phyloP scores from a whole-genome alignment of 2,797 vertebrate genomes.

The Brachymystax lenok region DNA sequence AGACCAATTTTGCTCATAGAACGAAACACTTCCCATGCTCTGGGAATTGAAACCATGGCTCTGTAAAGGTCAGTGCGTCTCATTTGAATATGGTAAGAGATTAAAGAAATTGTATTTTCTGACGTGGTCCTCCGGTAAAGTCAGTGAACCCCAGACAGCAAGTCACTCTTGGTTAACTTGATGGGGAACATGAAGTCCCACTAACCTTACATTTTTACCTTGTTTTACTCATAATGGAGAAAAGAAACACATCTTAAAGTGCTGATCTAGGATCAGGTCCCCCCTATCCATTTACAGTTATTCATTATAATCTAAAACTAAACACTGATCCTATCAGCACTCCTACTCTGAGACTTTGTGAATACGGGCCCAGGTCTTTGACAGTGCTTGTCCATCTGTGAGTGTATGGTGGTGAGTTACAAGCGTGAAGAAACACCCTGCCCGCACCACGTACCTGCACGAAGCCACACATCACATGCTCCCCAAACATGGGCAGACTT shows the following conservation, averaged over 20 bases:
- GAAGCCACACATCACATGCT: slow-evolving; percentile 89
- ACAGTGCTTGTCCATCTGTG: not conserved
- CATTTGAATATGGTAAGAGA: not conserved
- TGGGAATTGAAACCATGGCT: slow-evolving; percentile 9
- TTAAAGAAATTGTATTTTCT: not conserved
- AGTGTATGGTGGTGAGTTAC: not conserved
- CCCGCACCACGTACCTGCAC: slow-evolving; percentile 79
- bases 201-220: not conserved
- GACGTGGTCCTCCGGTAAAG: not conserved
- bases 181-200: not conserved
- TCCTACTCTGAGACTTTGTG: not conserved
- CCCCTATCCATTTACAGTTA: not conserved
- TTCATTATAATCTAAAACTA: not conserved
- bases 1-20: not conserved
- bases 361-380: not conserved
- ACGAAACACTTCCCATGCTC: not conserved
- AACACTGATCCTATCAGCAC: not conserved
- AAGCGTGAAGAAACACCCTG: not conserved
- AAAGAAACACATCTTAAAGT: not conserved
- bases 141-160: not conserved
- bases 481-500: slow-evolving; percentile 89
- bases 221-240: not conserved
- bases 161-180: not conserved
- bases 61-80: not conserved
- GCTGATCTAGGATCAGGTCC: not conserved